These are phyloP conservation scores for Miniopterus natalensis DNA, from an alignment of 2,113 vertebrate species.

Conservation along the genomic window DNA sequence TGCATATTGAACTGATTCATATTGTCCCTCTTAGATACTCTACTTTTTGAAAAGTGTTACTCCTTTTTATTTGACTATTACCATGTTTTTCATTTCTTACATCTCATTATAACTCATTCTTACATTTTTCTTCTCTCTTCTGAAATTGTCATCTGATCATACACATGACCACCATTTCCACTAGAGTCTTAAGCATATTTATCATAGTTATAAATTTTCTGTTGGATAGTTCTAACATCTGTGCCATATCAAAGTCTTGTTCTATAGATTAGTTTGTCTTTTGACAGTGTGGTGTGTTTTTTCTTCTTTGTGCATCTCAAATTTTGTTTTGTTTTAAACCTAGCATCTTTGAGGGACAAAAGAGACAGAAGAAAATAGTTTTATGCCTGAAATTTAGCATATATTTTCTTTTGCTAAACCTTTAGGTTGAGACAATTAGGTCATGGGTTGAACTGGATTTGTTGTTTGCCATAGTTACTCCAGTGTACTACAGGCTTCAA, in stretches of 20 bases:
- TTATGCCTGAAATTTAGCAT: not conserved
- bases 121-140: not conserved
- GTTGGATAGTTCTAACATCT: not conserved
- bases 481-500: not conserved
- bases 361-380: not conserved
- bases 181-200: not conserved
- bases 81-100: not conserved
- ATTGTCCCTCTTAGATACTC: not conserved
- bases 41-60: not conserved
- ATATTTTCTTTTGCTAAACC: not conserved
- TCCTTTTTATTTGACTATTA: slow-evolving; percentile 12
- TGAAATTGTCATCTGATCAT: not conserved
- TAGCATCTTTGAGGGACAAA: not conserved
- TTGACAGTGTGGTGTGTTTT: not conserved
- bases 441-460: not conserved
- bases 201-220: not conserved
- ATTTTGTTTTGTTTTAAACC: not conserved
- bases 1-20: not conserved
- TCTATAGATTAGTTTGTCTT: slow-evolving; percentile 1
- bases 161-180: not conserved
- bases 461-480: not conserved
- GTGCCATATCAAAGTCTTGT: not conserved
- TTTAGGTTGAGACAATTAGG: not conserved
- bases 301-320: not conserved
- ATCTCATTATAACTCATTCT: slow-evolving; percentile 33